These are phyloP conservation scores for Erebia ligea DNA, from an alignment of 2,888 invertebrate genomes.

Conservation along the genomic window DNA sequence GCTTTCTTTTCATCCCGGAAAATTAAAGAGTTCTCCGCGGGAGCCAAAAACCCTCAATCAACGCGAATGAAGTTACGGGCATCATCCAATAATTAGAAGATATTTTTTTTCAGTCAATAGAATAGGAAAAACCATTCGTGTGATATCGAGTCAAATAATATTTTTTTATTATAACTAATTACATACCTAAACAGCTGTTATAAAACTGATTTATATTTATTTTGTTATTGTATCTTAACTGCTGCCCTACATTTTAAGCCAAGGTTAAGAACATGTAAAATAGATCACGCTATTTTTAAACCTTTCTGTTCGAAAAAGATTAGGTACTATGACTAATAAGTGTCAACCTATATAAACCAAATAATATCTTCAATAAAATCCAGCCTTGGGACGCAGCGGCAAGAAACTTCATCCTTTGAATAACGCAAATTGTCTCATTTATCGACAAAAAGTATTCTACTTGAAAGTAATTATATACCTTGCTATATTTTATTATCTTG, in stretches of 20 bases:
- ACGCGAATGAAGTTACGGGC: too few relatives aligned
- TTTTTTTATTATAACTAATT: too few relatives aligned
- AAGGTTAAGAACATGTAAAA: conserved; percentile 3
- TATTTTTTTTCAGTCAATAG: background rate
- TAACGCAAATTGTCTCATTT: conserved; percentile 44
- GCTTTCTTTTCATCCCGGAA: too few relatives aligned
- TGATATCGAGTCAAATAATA: background rate
- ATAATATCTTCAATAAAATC: conserved; percentile 19
- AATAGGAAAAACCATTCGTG: background rate
- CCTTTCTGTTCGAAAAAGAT: background rate
- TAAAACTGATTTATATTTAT: background rate
- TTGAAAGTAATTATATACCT: too few relatives aligned
- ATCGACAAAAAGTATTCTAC: conserved; percentile 37
- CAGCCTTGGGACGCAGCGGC: conserved; percentile 39
- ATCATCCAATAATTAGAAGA: too few relatives aligned
- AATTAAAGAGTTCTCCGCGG: too few relatives aligned
- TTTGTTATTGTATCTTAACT: background rate
- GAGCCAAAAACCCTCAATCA: too few relatives aligned
- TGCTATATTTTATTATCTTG: too few relatives aligned
- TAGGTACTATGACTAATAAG: conserved; percentile 2
- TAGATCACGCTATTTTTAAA: conserved; percentile 4
- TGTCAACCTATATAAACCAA: conserved; percentile 3
- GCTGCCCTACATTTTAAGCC: conserved; percentile 7
- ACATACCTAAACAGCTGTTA: too few relatives aligned
- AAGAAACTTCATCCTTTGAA: conserved; percentile 48